phyloP scores from a whole-genome alignment of 2,797 vertebrate species.

The Hybognathus amarus region DNA sequence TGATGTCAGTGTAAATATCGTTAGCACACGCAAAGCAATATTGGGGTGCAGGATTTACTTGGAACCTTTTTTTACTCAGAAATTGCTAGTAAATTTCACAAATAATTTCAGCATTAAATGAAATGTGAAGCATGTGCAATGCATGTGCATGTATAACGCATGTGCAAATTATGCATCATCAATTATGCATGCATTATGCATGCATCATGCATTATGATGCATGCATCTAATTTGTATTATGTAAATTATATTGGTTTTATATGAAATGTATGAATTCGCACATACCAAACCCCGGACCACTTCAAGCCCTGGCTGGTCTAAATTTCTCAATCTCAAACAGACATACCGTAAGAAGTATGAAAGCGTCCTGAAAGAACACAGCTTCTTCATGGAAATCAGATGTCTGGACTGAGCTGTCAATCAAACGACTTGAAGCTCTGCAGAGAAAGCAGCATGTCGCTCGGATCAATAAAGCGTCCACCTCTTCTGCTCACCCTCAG shows the following conservation, averaged over 20 bases:
- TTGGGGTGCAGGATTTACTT: background rate
- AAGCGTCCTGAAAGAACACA: background rate
- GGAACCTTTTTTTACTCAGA: background rate
- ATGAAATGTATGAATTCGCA: background rate
- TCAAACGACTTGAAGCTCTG: background rate
- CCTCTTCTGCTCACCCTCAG: conserved; percentile 1
- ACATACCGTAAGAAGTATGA: background rate
- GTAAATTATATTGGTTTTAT: background rate
- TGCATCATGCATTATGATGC: too few relatives aligned
- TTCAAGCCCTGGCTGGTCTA: background rate
- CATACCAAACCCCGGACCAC: background rate
- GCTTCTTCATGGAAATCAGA: background rate
- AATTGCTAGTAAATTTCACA: too few relatives aligned
- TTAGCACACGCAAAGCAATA: background rate
- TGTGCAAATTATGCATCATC: too few relatives aligned
- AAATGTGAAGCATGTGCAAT: too few relatives aligned
- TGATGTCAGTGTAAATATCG: background rate
- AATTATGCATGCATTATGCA: too few relatives aligned
- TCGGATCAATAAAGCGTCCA: conserved; percentile 1
- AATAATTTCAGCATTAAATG: too few relatives aligned
- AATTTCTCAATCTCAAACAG: background rate
- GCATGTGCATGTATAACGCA: too few relatives aligned
- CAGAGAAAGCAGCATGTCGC: background rate
- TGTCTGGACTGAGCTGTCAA: conserved; percentile 18
- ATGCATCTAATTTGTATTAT: too few relatives aligned